phyloP scores from a whole-genome alignment of 92 coral and sea anemone genomes.

The Chrysogorgia sp. region DNA sequence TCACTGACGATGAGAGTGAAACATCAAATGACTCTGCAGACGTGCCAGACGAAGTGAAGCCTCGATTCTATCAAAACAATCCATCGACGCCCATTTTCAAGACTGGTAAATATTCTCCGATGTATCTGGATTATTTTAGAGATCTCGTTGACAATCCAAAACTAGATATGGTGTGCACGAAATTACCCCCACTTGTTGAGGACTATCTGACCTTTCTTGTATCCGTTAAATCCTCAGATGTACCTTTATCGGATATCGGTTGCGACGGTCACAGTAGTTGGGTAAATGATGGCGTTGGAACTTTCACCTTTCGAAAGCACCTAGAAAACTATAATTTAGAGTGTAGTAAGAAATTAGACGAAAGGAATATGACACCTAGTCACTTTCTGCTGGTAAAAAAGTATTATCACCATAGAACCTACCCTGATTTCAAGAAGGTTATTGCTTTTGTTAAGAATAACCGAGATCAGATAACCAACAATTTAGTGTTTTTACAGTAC shows the following conservation, averaged over 20 bases:
- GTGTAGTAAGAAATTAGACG: background rate
- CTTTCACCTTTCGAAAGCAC: background rate
- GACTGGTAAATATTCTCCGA: slow-evolving; percentile 27
- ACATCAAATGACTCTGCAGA: too few species aligned
- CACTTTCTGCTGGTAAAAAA: slow-evolving; percentile 12
- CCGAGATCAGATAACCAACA: slow-evolving; percentile 48
- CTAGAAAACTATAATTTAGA: background rate
- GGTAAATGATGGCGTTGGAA: slow-evolving; percentile 47
- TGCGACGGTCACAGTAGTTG: slow-evolving; percentile 49
- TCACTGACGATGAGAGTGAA: background rate
- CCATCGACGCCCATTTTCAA: slow-evolving; percentile 11
- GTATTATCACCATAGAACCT: background rate
- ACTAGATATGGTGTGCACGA: slow-evolving; percentile 11
- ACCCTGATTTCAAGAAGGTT: background rate
- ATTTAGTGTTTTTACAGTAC: slow-evolving; percentile 53
- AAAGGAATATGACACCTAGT: background rate
- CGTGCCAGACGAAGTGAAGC: too few species aligned
- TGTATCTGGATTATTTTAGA: slow-evolving; percentile 27
- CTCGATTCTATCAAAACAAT: too few species aligned
- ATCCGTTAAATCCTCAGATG: slow-evolving; percentile 36
- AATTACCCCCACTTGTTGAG: slow-evolving; percentile 48
- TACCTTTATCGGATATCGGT: slow-evolving; percentile 41
- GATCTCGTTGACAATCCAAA: slow-evolving; percentile 40
- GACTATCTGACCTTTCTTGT: slow-evolving; percentile 35
- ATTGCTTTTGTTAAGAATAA: slow-evolving; percentile 29